Evolutionary conservation across 2,113 vertebrate species (phyloP), one percentile per base, ranked within the genome.

Genomic region (Chinchilla lanigera): DNA sequence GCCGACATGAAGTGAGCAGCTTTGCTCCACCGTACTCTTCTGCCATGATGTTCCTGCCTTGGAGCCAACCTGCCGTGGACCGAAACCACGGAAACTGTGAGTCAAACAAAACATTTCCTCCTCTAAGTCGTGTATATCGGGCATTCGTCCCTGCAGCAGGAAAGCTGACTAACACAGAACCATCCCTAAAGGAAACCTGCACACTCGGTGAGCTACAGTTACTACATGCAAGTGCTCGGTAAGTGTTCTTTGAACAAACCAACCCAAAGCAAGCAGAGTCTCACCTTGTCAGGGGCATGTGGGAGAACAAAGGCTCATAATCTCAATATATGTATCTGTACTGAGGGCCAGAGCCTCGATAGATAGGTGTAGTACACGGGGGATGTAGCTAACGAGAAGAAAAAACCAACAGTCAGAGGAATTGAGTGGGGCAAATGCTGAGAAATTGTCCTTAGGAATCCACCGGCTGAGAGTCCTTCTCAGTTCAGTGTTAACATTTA

Each of bases 171-270:
- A 52, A 80, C 9, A 78, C 75, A 78, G 75, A 78, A 30, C 75
- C 13, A 50, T 80, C 54, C 47, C 58, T 80, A 73, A 52, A 35
- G 7, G 47, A 78, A 90, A 33, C 16, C 24, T 30, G 19, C 60
- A 80, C 84, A 56, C 9, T 41, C 81, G n/a, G n/a, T n/a, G n/a
- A 16, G 33, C 22, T 30, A 5, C 50, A 56, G 26, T 73, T 80
- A 58, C 20, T 38, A 19, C 67, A 69, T 12, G 13, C 50, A 54
- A 96, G 38, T 3, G 24, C 7, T 65, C 4, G 20, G 30, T 38
- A 47, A 86, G n/a, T 50, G 41, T 33, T 80, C 86, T 80, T 54
- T 73, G 69, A 97, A 85, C 44, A 95, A 95, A 83, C 61, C 54
- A 84, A 94, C 52, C 30, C 28, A 61, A 81, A 69, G 13, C 38